Conservation (phyloP, 2,797 vertebrate species). For the Chelidonichthys spinosus region DNA sequence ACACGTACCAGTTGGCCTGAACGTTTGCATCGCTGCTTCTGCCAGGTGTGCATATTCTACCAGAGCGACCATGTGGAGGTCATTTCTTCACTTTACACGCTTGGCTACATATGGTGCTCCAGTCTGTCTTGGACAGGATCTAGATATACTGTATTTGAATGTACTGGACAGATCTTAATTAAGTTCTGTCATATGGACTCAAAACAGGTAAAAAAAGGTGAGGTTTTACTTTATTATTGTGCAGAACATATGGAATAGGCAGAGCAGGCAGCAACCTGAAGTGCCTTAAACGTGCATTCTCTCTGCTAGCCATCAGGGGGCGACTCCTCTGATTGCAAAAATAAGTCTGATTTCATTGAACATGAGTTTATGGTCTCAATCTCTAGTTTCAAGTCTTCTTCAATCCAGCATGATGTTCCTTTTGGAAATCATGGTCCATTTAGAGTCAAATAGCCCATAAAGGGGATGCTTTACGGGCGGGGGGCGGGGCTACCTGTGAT, state of each 20-base stretch:
- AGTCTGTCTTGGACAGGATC: neutral
- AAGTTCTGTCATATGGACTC: constrained; percentile 3
- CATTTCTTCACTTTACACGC: constrained; percentile 22
- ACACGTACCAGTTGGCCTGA: neutral
- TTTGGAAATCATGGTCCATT: no score
- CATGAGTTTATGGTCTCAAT: no score
- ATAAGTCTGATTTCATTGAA: no score
- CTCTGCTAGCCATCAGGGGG: no score
- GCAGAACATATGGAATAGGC: neutral
- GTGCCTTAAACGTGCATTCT: no score
- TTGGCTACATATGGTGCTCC: constrained; percentile 4
- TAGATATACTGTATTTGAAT: constrained; percentile 3
- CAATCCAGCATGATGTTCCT: no score
- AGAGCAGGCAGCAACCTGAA: neutral
- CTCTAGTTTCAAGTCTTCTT: no score
- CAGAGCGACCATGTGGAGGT: constrained; percentile 10
- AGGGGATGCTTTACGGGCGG: no score
- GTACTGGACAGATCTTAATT: neutral
- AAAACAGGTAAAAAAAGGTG: neutral
- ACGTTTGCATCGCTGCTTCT: constrained; percentile 9
- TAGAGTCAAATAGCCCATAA: no score
- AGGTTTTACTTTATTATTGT: neutral
- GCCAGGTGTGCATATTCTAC: constrained; percentile 16
- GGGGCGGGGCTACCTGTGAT: no score
- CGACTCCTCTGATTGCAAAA: no score